These are phyloP conservation scores for Hippolais icterina DNA, from an alignment of 2,113 vertebrate genomes.

Conservation along the genomic window DNA sequence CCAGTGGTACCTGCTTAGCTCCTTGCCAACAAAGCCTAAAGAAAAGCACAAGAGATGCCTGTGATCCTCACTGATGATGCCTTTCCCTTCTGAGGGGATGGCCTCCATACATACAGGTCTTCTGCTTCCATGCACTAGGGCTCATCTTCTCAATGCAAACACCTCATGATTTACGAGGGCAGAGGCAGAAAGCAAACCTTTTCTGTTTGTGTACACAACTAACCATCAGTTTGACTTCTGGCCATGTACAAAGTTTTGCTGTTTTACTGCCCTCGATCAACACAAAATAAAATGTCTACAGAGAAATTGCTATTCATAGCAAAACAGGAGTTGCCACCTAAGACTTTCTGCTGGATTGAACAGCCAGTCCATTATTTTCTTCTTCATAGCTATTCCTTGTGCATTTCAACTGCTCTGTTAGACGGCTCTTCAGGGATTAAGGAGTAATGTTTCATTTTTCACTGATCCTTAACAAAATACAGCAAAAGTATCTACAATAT, in stretches of 20 bases:
- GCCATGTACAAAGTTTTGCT: background rate
- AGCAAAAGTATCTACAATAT: slow-evolving; percentile 41
- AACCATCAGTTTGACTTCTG: background rate
- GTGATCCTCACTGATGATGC: background rate
- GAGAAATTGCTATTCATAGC: slow-evolving; percentile 22
- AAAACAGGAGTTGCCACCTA: slow-evolving; percentile 44
- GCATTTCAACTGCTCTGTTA: slow-evolving; percentile 28
- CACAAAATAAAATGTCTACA: slow-evolving; percentile 29
- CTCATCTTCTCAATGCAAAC: background rate
- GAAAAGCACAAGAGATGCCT: background rate
- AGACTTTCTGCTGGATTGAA: slow-evolving; percentile 24
- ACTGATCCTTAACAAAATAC: slow-evolving; percentile 59
- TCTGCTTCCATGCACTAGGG: background rate
- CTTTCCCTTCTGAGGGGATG: background rate
- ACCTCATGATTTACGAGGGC: background rate
- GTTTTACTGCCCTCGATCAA: slow-evolving; percentile 44
- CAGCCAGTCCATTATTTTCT: slow-evolving; percentile 45
- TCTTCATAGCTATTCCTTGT: slow-evolving; percentile 44
- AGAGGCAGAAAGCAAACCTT: background rate
- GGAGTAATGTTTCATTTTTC: slow-evolving; percentile 61
- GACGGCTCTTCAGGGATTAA: slow-evolving; percentile 42
- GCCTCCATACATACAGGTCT: background rate
- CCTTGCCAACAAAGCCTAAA: background rate
- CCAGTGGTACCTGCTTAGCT: background rate
- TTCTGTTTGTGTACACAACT: background rate